Percentiles rank a stretch among this genome's conserved stretches.
Conservation (phyloP, 1,140 invertebrate genomes). For the Drosophila miranda region DNA sequence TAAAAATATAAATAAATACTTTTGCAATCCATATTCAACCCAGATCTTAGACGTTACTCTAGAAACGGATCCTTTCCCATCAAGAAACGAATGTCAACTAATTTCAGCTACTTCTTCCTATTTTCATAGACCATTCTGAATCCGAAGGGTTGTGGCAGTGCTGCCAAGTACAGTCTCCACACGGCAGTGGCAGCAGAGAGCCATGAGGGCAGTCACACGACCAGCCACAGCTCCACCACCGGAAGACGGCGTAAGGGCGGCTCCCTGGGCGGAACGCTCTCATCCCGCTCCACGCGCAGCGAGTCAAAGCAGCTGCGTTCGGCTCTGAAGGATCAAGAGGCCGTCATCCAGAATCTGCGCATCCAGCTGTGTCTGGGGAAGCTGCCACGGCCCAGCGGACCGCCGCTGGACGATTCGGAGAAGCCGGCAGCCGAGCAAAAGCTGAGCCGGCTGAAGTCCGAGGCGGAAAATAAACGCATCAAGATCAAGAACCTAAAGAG, state of each 20-base stretch:
- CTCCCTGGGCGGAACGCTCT: conserved; percentile 67
- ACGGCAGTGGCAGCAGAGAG: conserved; percentile 37
- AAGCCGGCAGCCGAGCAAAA: conserved; percentile 85
- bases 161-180: conserved; percentile 72
- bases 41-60: not conserved
- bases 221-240: conserved; percentile 84
- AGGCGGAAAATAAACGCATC: conserved; percentile 88
- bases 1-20: conserved; percentile 25
- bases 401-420: conserved; percentile 72
- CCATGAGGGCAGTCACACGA: conserved; percentile 63
- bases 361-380: conserved; percentile 82
- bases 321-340: conserved; percentile 90
- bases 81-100: conserved; percentile 2
- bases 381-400: conserved; percentile 81
- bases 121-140: conserved; percentile 73
- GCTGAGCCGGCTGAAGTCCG: conserved; percentile 85
- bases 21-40: conserved; percentile 16
- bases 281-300: conserved; percentile 81
- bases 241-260: conserved; percentile 84
- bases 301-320: conserved; percentile 87
- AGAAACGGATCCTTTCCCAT: not conserved
- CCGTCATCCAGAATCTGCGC: conserved; percentile 88
- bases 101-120: conserved; percentile 1
- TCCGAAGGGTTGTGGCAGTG: conserved; percentile 70
- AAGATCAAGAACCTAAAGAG: conserved; percentile 90